phyloP scores from a whole-genome alignment of 92 coral and sea anemone species.

The Porites lobata region DNA sequence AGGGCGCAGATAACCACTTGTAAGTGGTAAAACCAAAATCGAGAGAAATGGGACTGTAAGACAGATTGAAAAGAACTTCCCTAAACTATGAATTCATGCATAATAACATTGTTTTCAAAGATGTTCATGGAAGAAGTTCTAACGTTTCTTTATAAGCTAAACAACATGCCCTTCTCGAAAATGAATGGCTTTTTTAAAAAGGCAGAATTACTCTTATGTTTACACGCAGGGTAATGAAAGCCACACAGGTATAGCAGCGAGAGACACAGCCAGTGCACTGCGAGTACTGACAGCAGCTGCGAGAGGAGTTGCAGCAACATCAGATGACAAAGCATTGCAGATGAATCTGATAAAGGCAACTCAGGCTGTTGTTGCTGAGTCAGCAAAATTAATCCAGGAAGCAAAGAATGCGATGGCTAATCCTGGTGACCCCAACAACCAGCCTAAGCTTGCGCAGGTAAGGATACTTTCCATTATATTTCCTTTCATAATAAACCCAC shows the following conservation, averaged over 20 bases:
- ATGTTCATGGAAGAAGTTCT: no score
- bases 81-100: no score
- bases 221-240: conserved; percentile 93
- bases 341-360: conserved; percentile 94
- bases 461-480: no score
- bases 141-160: no score
- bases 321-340: conserved; percentile 89
- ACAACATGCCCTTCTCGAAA: no score
- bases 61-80: no score
- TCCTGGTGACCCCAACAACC: conserved; percentile 95
- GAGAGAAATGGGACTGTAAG: no score
- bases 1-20: no score
- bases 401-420: conserved; percentile 93
- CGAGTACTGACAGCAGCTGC: conserved; percentile 93
- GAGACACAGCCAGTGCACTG: conserved; percentile 98
- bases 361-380: conserved; percentile 92
- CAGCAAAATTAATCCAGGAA: conserved; percentile 88
- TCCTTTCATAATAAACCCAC: no score
- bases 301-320: conserved; percentile 96
- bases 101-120: no score
- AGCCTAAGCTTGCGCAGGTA: conserved; percentile 95
- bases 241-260: conserved; percentile 97
- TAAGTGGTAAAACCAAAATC: no score
- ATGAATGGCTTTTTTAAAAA: no score
- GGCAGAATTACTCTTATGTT: neutral